Evolutionary conservation across 2,113 vertebrate species (phyloP), one percentile per base, ranked within the genome.

Genomic region (Dicrurus megarhynchus): DNA sequence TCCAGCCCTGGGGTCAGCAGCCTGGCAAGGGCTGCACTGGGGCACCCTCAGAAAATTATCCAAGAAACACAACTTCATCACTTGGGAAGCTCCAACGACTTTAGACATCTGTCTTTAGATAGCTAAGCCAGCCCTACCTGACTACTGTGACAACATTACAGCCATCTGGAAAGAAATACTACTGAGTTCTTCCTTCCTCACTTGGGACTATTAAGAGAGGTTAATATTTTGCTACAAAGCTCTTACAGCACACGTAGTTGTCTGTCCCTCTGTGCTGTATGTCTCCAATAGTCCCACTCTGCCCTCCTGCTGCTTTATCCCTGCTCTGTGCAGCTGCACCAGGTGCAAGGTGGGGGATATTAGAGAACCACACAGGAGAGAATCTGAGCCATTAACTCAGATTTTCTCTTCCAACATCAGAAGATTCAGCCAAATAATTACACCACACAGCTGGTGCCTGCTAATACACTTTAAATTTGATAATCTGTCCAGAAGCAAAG

Each of bases 351-450:
- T 86, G 76, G 39, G 59, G 13, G 33, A 83, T 83, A 63, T 92
- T 65, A 87, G 32, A 59, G 68, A 92, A 27, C 9, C 88, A 93
- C 63, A 49, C n/a, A 86, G 85, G 67, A 96, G 21, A 94, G 32
- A 75, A 91, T 91, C 83, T 96, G 88, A 93, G 61, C 63, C 68
- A 90, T 96, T 96, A 92, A 69, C 65, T 93, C 88, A 95, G 90
- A 87, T 92, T 95, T 94, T 93, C 60, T 92, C 49, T 84, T 92
- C 30, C 93, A 90, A 50, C 1, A 0, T 95, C 83, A 81, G 76
- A 95, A 96, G 60, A 95, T 92, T 87, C 92, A 93, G 90, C 75
- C 95, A 97, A 96, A 96, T 94, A 96, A 97, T 97, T 97, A 97
- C 81, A 96, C 93, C 80, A 87, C 95, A 77, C 95, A 97, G 95